Base-by-base conservation (phyloP, 2,888 invertebrate genomes). In the Cheilosia variabilis region DNA sequence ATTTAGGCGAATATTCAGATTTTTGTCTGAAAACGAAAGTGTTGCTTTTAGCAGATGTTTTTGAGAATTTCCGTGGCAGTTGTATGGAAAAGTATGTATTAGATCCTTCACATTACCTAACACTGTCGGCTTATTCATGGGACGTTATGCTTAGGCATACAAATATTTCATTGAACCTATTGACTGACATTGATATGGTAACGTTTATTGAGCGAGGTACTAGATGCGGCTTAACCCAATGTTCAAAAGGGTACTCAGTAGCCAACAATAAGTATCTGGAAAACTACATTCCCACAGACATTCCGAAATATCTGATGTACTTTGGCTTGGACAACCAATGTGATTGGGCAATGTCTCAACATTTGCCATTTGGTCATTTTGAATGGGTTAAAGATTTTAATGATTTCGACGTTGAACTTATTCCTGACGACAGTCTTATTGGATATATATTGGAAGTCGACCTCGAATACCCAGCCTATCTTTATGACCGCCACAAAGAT, bases 271-370 rank as follows among this genome's bases (percentile, higher is more conserved):
- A 6, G 4, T 60, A 60, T 41, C 10, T 43, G 43, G 43, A 41
- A 43, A n/a, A 7, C 27, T 68, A 43, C 17, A 31, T 27, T 68
- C 15, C 24, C 5, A 13, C 19, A 4, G 3, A 66, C n/a, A 19
- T 41, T 9, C 47, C 52, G 4, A 89, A 87, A 15, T 91, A 87
- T 79, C 41, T 92, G 15, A 79, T 88, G 19, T 91, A 90, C 72
- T 87, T 90, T 5, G 91, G 91, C 87, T 88, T 88, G 0, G 91
- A 91, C 78, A 91, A 90, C 82, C 78, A 90, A 17, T 91, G 91
- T 86, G 90, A 90, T 4, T 89, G 88, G 88, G 90, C 90, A 2
- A 90, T 91, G 90, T 87, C 77, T 6, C 88, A 90, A 55, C 6
- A 77, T 15, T 79, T 91, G 19, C 91, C 91, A 0, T 50, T 72